These are phyloP conservation scores for Amorpha juglandis DNA, from an alignment of 2,888 invertebrate species.

Conservation along the genomic window DNA sequence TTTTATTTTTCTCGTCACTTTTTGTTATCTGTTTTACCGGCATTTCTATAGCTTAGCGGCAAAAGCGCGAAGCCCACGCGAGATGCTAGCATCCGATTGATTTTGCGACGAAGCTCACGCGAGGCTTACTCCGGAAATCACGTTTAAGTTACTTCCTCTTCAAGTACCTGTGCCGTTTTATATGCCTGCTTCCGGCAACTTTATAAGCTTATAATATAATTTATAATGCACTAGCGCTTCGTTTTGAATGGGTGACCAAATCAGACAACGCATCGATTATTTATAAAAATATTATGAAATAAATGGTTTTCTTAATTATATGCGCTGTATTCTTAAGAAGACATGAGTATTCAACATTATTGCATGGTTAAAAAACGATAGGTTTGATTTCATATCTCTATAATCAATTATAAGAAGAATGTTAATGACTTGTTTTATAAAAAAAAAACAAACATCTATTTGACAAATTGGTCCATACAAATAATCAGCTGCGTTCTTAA, in stretches of 20 bases:
- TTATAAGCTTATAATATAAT: neutral
- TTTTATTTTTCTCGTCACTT: neutral
- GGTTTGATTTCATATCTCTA: too few relatives aligned
- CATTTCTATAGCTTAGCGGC: neutral
- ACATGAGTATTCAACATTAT: too few relatives aligned
- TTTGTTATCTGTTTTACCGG: neutral
- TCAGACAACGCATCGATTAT: neutral
- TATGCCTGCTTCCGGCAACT: neutral
- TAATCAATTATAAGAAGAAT: too few relatives aligned
- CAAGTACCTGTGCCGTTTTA: slow-evolving; percentile 49
- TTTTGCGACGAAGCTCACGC: slow-evolving; percentile 52
- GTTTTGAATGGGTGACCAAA: neutral
- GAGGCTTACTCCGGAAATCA: slow-evolving; percentile 62
- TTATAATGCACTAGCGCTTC: neutral
- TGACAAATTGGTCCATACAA: too few relatives aligned
- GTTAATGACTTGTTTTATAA: too few relatives aligned
- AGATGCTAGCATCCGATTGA: slow-evolving; percentile 56
- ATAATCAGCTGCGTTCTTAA: too few relatives aligned
- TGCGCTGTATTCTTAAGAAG: too few relatives aligned
- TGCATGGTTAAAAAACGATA: too few relatives aligned
- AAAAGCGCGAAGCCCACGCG: slow-evolving; percentile 11
- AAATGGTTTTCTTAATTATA: neutral
- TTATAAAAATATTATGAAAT: neutral
- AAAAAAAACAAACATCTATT: too few relatives aligned
- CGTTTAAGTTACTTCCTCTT: slow-evolving; percentile 68